Conservation (phyloP, 2,113 vertebrate species). For the Mormyrus iriodes region DNA sequence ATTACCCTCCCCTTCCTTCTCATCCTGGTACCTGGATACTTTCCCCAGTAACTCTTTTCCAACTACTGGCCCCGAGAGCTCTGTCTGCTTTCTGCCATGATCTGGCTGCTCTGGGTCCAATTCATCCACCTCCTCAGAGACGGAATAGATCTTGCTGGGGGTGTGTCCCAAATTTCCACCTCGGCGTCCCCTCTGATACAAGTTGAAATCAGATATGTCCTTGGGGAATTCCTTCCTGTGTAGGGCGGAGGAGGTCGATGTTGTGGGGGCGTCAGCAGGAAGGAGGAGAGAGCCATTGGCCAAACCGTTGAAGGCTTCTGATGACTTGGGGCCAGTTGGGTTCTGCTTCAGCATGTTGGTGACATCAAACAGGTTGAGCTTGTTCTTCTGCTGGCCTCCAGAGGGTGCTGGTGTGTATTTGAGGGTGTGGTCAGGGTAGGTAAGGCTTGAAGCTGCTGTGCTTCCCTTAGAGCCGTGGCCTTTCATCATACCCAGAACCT, state of each 20-base stretch:
- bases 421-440: slow-evolving; percentile 65
- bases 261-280: slow-evolving; percentile 42
- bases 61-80: not conserved
- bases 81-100: slow-evolving; percentile 4
- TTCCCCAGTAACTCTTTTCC: not conserved
- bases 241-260: slow-evolving; percentile 1
- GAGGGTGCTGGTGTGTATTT: slow-evolving; percentile 53
- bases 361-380: slow-evolving; percentile 78
- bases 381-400: slow-evolving; percentile 65
- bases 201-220: slow-evolving; percentile 68
- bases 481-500: slow-evolving; percentile 90
- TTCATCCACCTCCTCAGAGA: slow-evolving; percentile 72
- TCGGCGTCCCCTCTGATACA: slow-evolving; percentile 73
- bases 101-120: slow-evolving; percentile 29
- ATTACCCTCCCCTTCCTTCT: slow-evolving; percentile 13
- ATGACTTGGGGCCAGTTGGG: slow-evolving; percentile 48
- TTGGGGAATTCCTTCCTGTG: slow-evolving; percentile 65
- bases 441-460: slow-evolving; percentile 55
- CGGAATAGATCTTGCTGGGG: slow-evolving; percentile 71
- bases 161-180: slow-evolving; percentile 43
- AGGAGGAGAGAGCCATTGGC: slow-evolving; percentile 71
- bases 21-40: not conserved
- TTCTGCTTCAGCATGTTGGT: slow-evolving; percentile 78
- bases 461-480: slow-evolving; percentile 56
- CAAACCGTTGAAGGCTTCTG: slow-evolving; percentile 62